Percentiles rank a stretch among this genome's conserved stretches.
Evolutionary conservation across 92 coral and sea anemone genomes (phyloP).

Genomic region (Diadumene lineata): DNA sequence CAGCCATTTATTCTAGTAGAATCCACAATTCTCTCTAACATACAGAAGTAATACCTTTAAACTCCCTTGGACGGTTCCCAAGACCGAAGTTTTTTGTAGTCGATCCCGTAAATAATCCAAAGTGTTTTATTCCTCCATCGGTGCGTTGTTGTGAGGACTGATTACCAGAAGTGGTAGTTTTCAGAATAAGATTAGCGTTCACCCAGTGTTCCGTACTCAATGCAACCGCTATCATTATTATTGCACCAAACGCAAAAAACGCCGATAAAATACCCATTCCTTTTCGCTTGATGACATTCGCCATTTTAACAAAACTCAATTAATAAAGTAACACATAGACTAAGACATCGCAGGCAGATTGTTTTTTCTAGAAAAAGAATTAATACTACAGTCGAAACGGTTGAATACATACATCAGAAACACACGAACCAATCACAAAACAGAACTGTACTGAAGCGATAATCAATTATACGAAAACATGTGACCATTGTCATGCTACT

Average conservation of each 20-base stretch:
- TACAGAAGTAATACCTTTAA: conserved; percentile 40
- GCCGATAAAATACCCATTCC: conserved; percentile 69
- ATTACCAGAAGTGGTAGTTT: conserved; percentile 19
- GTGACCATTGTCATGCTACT: background rate
- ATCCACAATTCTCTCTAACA: too few species aligned
- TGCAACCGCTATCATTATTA: conserved; percentile 65
- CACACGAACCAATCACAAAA: background rate
- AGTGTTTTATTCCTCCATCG: conserved; percentile 70
- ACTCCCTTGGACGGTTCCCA: conserved; percentile 59
- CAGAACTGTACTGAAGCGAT: background rate
- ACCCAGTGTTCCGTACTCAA: conserved; percentile 76
- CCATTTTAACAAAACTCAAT: conserved; percentile 25
- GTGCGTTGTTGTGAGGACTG: conserved; percentile 25
- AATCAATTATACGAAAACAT: background rate
- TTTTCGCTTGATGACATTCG: conserved; percentile 66
- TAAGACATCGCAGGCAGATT: background rate
- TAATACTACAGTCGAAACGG: background rate
- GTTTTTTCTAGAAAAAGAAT: background rate
- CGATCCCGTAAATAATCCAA: conserved; percentile 72
- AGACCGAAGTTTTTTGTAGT: conserved; percentile 63
- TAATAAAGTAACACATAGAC: background rate
- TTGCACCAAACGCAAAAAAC: conserved; percentile 52
- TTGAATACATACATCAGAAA: background rate
- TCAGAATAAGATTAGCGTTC: conserved; percentile 59
- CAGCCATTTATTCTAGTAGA: too few species aligned